Conservation (phyloP, 64 coral and sea anemone genomes). For the Hydrozoanthus tunicans region DNA sequence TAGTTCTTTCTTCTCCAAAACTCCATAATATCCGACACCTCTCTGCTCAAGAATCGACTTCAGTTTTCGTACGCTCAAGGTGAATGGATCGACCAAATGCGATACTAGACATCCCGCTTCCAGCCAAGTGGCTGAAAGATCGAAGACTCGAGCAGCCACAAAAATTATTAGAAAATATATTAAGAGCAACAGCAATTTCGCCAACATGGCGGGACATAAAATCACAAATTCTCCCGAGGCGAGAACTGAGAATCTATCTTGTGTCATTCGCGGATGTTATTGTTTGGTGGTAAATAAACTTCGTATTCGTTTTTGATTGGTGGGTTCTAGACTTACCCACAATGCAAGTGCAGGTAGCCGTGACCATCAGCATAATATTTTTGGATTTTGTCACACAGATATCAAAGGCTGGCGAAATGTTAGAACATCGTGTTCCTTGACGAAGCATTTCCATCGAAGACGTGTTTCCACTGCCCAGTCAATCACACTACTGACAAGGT, state of each 20-base stretch:
- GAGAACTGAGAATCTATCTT: conserved; percentile 26
- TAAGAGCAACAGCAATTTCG: conserved; percentile 72
- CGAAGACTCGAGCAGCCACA: conserved; percentile 79
- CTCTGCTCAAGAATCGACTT: conserved; percentile 93
- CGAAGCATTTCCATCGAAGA: too few species aligned
- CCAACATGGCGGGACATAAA: conserved; percentile 80
- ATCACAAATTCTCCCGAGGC: conserved; percentile 48
- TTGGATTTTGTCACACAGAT: not conserved
- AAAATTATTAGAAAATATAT: conserved; percentile 91
- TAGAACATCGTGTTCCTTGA: too few species aligned
- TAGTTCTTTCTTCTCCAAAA: conserved; percentile 93
- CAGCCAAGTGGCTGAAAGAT: conserved; percentile 91
- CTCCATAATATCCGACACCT: conserved; percentile 92
- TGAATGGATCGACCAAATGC: conserved; percentile 87
- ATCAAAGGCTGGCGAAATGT: not conserved
- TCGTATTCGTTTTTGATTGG: conserved; percentile 50
- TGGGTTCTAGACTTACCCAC: conserved; percentile 3
- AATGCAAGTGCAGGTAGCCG: conserved; percentile 16
- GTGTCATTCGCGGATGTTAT: conserved; percentile 33
- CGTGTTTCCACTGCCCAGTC: not conserved
- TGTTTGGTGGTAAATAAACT: conserved; percentile 69
- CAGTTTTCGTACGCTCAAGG: conserved; percentile 92
- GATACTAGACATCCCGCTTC: conserved; percentile 84
- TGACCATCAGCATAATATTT: not conserved
- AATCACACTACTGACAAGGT: not conserved